Percentiles rank a stretch among this genome's conserved stretches.
Evolutionary conservation across 1,140 invertebrate species (phyloP).

Genomic region (Elymnias hypermnestra): DNA sequence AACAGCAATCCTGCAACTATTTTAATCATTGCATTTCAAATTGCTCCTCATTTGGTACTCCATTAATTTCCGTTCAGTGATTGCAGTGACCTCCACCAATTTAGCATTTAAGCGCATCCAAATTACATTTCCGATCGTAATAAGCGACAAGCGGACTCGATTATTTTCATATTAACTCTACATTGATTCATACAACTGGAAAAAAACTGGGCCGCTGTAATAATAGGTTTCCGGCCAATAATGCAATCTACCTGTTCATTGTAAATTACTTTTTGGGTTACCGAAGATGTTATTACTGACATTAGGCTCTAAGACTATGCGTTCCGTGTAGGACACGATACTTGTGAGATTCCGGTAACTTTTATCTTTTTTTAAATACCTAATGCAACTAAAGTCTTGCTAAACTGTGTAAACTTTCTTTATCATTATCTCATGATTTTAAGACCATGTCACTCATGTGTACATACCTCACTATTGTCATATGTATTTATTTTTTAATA

Average conservation of each 20-base stretch:
- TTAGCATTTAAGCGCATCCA: slow-evolving; percentile 34
- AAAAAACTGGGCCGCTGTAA: slow-evolving; percentile 50
- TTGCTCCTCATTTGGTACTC: slow-evolving; percentile 25
- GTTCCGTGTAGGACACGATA: too few relatives aligned
- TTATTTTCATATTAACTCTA: slow-evolving; percentile 66
- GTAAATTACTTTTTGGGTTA: slow-evolving; percentile 26
- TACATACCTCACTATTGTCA: too few relatives aligned
- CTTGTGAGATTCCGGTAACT: too few relatives aligned
- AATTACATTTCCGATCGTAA: slow-evolving; percentile 41
- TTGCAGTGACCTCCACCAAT: slow-evolving; percentile 34
- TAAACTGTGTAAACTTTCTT: too few relatives aligned
- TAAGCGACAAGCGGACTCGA: slow-evolving; percentile 50
- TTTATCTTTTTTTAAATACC: neutral
- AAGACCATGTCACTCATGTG: too few relatives aligned
- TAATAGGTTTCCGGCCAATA: slow-evolving; percentile 40
- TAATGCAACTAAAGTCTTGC: too few relatives aligned
- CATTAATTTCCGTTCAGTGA: slow-evolving; percentile 27
- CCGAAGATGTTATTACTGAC: slow-evolving; percentile 8
- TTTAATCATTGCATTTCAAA: slow-evolving; percentile 23
- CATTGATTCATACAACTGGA: slow-evolving; percentile 51
- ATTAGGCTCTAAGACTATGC: slow-evolving; percentile 1
- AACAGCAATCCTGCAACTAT: slow-evolving; percentile 19
- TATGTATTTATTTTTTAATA: too few relatives aligned
- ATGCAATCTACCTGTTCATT: slow-evolving; percentile 24
- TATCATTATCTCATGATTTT: too few relatives aligned